Conservation (phyloP, 1,140 invertebrate genomes). For the Camponotus pennsylvanicus region DNA sequence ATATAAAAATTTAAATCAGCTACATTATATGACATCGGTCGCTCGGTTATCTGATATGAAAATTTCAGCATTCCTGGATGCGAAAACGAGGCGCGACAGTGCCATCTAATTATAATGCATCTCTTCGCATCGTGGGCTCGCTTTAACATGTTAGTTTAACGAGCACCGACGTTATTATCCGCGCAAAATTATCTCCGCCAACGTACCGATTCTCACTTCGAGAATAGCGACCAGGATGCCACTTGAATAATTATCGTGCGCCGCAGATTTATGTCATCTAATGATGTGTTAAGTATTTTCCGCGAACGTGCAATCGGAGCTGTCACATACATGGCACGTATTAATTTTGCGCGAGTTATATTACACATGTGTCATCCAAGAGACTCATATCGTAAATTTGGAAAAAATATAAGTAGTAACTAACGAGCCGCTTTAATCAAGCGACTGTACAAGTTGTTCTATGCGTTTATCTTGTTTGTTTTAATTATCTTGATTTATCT, state of each 20-base stretch:
- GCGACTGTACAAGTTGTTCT: not conserved
- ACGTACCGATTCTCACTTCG: constrained; percentile 35
- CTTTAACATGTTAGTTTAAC: constrained; percentile 74
- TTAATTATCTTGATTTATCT: no score
- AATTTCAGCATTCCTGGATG: constrained; percentile 24
- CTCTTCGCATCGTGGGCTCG: constrained; percentile 36
- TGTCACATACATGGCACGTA: constrained; percentile 33
- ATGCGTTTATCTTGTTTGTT: not conserved
- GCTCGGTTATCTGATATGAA: constrained; percentile 14
- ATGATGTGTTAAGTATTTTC: constrained; percentile 53
- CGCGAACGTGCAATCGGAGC: constrained; percentile 33
- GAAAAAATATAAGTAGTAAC: not conserved
- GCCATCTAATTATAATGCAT: constrained; percentile 42
- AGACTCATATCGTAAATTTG: not conserved
- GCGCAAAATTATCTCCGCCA: constrained; percentile 24
- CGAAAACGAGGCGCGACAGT: constrained; percentile 14
- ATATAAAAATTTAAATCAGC: constrained; percentile 23
- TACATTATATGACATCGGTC: not conserved
- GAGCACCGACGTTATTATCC: constrained; percentile 66
- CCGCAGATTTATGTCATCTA: constrained; percentile 53
- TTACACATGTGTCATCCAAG: not conserved
- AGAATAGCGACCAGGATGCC: not conserved
- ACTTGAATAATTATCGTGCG: constrained; percentile 64
- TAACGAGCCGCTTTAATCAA: constrained; percentile 7
- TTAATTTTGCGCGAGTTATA: constrained; percentile 33